Evolutionary conservation across 2,888 invertebrate species (phyloP).

Genomic region (Chloroclysta siterata): DNA sequence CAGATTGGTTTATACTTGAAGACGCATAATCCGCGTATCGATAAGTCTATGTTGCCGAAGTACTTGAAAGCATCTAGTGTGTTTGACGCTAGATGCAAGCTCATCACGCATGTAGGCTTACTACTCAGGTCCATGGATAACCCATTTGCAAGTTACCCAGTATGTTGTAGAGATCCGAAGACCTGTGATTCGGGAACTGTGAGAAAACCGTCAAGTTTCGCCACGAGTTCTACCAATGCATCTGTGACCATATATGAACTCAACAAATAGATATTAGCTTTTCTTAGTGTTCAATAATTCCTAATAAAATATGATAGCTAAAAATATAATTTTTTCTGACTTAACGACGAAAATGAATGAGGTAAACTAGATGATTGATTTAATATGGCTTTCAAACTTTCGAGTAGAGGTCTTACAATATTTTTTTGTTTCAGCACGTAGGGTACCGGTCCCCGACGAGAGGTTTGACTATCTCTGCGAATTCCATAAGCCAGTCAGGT

Average conservation of each 20-base stretch:
- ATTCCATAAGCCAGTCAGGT: constrained; percentile 97
- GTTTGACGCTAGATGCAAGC: constrained; percentile 67
- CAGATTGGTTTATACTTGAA: constrained; percentile 85
- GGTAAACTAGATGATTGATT: constrained; percentile 14
- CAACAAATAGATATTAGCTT: constrained; percentile 11
- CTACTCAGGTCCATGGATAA: constrained; percentile 82
- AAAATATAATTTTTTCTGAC: background rate
- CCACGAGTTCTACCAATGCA: constrained; percentile 41
- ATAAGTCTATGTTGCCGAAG: constrained; percentile 50
- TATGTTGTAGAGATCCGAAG: constrained; percentile 49
- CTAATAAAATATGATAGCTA: constrained; percentile 13
- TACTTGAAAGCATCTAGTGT: constrained; percentile 68
- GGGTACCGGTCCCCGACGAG: constrained; percentile 98
- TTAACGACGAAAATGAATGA: constrained; percentile 3
- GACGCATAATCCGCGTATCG: constrained; percentile 69
- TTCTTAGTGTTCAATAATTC: constrained; percentile 7
- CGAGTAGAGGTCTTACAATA: constrained; percentile 44
- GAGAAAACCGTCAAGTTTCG: constrained; percentile 44
- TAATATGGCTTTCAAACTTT: background rate
- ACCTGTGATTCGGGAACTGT: constrained; percentile 44
- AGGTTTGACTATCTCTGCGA: constrained; percentile 97
- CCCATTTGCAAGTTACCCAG: constrained; percentile 81
- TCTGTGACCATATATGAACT: constrained; percentile 29
- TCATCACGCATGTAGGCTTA: constrained; percentile 68
- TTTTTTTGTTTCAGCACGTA: constrained; percentile 87